phyloP scores from a whole-genome alignment of 2,113 vertebrate genomes.

The Myotis brandtii region DNA sequence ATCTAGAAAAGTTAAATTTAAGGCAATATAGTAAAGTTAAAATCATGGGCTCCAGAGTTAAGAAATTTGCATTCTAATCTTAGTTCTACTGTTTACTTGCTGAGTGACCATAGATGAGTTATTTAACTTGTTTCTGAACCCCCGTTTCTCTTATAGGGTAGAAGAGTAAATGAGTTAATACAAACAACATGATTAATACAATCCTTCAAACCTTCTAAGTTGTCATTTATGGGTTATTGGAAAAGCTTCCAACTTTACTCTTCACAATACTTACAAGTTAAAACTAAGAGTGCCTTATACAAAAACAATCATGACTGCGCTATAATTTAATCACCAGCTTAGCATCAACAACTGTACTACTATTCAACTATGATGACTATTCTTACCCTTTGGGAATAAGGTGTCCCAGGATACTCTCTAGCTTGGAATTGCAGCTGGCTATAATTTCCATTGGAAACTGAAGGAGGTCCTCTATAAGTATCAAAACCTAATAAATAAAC shows the following conservation, averaged over 20 bases:
- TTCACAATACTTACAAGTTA: not conserved
- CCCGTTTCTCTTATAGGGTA: not conserved
- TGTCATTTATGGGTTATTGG: not conserved
- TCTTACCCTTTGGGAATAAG: conserved; percentile 89
- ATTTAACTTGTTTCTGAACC: conserved; percentile 23
- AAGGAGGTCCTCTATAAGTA: conserved; percentile 85
- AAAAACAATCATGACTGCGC: not conserved
- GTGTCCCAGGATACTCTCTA: conserved; percentile 88
- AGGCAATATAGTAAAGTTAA: not conserved
- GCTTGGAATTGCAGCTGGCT: conserved; percentile 86
- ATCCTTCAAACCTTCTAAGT: not conserved
- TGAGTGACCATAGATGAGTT: conserved; percentile 14
- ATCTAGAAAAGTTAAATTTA: not conserved
- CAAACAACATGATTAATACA: not conserved
- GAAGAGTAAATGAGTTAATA: not conserved
- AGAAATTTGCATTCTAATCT: not conserved
- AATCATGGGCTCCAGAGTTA: not conserved
- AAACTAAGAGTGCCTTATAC: not conserved
- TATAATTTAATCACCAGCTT: not conserved
- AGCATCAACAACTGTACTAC: not conserved
- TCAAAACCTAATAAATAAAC: conserved; percentile 86
- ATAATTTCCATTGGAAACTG: conserved; percentile 88
- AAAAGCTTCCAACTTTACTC: conserved; percentile 11
- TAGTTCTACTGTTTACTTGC: not conserved
- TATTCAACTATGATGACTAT: not conserved